These are phyloP conservation scores for Hypercompe scribonia DNA, from an alignment of 2,888 invertebrate genomes.

Conservation along the genomic window DNA sequence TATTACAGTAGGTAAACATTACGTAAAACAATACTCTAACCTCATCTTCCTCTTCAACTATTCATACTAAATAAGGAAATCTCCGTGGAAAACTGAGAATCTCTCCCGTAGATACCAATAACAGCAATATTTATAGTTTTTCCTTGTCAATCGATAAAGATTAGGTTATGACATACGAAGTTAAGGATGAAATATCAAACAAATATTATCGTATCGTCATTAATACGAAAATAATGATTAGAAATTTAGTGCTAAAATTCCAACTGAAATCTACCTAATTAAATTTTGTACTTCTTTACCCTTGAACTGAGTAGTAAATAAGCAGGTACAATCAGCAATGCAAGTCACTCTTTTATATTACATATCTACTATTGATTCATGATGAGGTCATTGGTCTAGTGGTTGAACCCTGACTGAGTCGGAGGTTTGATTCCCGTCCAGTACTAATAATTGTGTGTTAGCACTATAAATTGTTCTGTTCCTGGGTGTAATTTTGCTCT, in stretches of 20 bases:
- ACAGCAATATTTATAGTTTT: not conserved
- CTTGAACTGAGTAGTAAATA: not conserved
- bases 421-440: too few species aligned
- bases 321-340: not conserved
- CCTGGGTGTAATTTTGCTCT: too few species aligned
- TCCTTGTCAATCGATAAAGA: not conserved
- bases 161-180: not conserved
- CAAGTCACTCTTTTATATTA: not conserved
- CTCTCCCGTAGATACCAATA: too few species aligned
- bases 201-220: not conserved
- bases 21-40: not conserved
- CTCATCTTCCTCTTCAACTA: not conserved
- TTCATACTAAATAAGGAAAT: not conserved
- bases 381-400: not conserved
- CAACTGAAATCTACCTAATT: not conserved
- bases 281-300: not conserved
- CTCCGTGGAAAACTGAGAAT: not conserved
- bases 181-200: not conserved
- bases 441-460: too few species aligned
- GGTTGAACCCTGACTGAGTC: not conserved
- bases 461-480: too few species aligned
- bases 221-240: not conserved
- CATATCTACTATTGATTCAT: not conserved
- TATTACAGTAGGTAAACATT: not conserved
- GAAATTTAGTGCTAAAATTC: not conserved